Evolutionary conservation across 2,797 vertebrate species (phyloP), one percentile per base, ranked within the genome.

Genomic region (Crocidura indochinensis): DNA sequence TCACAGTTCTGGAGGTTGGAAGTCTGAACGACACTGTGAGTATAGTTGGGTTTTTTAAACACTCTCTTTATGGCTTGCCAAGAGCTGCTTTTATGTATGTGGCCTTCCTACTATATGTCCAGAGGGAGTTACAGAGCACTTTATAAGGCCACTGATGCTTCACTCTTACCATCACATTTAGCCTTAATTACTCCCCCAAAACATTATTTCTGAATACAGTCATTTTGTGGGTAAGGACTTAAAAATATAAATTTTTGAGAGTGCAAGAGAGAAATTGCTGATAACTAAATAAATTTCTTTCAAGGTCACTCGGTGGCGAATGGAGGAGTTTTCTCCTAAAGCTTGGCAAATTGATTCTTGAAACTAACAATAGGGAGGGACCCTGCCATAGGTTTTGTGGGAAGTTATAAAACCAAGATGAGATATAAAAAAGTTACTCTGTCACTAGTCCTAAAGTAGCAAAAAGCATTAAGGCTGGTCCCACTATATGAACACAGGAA

Each of bases 161-260:
- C 56, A 27, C 11, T 27, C 38, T 38, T 73, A 80, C 7, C 44
- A 67, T 51, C 31, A 71, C 5, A 68, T 91, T 93, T 53, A 60
- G 49, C 6, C 31, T 29, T 75, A 86, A 88, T n/a, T 92, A 46
- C 26, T 24, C 49, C 24, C 26, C 38, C 75, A 82, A 84, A 62
- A 17, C 10, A 26, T 44, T 64, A 4, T 31, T 24, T 88, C 60
- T 49, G 82, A 60, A 92, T 26, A 67, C 1, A 44, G 12, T 75
- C 75, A 74, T n/a, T 56, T 0, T 83, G 44, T 4, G 38, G 6
- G 10, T 22, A 62, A 67, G 20, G 71, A 38, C 11, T 87, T 79
- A 31, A 74, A 64, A 31, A 22, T 26, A 46, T 4, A 17, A 26
- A 68, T 31, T 47, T 56, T 60, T 20, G 26, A 29, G 31, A 62